These are phyloP conservation scores for Choloepus hoffmanni DNA, from an alignment of 2,113 vertebrate species.

Conservation along the genomic window DNA sequence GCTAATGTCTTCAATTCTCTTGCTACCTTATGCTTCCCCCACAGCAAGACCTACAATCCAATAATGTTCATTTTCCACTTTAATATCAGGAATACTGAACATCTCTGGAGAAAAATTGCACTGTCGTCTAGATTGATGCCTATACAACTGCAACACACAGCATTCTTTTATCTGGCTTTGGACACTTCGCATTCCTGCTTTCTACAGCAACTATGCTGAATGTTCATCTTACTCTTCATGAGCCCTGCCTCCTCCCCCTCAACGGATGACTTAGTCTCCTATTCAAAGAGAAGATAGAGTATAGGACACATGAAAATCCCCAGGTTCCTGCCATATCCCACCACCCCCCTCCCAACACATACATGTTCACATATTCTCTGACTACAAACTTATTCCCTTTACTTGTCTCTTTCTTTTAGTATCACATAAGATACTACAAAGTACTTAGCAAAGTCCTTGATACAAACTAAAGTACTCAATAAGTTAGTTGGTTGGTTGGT, in stretches of 20 bases:
- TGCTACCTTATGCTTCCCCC: neutral
- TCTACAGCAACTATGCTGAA: neutral
- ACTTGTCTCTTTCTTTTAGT: neutral
- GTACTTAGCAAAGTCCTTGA: neutral
- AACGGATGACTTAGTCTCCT: neutral
- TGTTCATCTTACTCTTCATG: neutral
- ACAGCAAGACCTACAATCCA: neutral
- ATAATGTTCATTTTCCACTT: neutral
- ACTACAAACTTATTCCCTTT: neutral
- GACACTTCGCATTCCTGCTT: neutral
- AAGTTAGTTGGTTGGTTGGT: neutral
- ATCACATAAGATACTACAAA: neutral
- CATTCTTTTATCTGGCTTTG: constrained; percentile 21
- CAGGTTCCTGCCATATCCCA: neutral
- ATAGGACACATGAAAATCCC: neutral
- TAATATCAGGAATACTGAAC: neutral
- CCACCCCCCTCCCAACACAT: neutral
- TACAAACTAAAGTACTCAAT: neutral
- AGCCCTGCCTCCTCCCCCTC: neutral
- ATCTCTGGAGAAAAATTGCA: neutral
- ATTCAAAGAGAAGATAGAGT: neutral
- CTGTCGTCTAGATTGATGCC: neutral
- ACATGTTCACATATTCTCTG: neutral
- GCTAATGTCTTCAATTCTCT: neutral
- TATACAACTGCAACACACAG: neutral